Base-by-base conservation (phyloP, 2,888 invertebrate genomes). In the Furcula furcula region DNA sequence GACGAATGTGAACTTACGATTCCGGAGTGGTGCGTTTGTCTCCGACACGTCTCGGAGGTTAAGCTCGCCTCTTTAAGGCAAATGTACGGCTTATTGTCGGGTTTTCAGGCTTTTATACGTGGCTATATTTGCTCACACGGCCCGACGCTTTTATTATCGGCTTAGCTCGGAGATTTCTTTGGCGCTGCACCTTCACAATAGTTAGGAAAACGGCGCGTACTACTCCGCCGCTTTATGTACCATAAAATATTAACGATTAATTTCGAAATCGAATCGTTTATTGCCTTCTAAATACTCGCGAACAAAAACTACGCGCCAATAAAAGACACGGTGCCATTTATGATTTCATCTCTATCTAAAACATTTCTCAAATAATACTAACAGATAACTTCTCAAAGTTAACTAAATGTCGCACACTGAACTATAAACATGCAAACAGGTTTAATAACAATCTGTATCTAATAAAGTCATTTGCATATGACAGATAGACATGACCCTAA, bases 1-100 rank as follows among this genome's bases (percentile, higher is more conserved):
- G 87, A 88, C 88, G 84, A 88, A 88, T 87, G 85, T 74, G 76
- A 70, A 73, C 80, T 81, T 80, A 83, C 76, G 82, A 82, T 82
- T 75, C 77, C 66, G 75, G 64, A 72, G 76, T 68, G 58, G 55
- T 54, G 66, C 83, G 76, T 88, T 87, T 88, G 88, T 88, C 83
- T 72, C 56, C 67, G 69, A 81, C 87, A 87, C 88, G 88, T 83
- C 76, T 68, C 74, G 53, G 65, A 59, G 67, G 70, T 72, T 71
- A 75, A 76, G 69, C 69, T 66, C 64, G 70, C 65, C 71, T 72
- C 69, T 80, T 82, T 77, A 78, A 78, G 68, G 73, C 74, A 65
- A 72, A 77, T 67, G 73, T 80, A 84, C 74, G 65, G 74, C 74
- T 65, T 68, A 84, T 87, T 87, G 87, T 85, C 76, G 73, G 63